These are phyloP conservation scores for Keiferia lycopersicella DNA, from an alignment of 2,888 invertebrate genomes.

Conservation along the genomic window DNA sequence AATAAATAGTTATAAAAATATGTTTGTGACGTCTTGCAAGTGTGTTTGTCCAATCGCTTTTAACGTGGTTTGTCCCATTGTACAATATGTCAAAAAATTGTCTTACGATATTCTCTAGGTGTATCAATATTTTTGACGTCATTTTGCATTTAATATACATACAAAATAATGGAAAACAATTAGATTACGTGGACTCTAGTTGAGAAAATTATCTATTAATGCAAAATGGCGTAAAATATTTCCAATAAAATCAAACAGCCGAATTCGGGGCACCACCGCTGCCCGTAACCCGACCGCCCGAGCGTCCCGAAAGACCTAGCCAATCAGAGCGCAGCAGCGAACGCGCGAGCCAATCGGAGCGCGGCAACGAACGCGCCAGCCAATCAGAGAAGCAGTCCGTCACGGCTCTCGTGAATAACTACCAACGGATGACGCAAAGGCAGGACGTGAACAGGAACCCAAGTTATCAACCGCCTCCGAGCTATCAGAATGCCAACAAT, in stretches of 20 bases:
- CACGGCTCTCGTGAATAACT: conserved; percentile 68
- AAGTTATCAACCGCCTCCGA: conserved; percentile 31
- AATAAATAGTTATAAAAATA: neutral
- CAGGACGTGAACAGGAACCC: conserved; percentile 52
- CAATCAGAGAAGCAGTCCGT: conserved; percentile 55
- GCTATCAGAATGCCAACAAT: conserved; percentile 42
- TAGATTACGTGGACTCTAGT: too few relatives aligned
- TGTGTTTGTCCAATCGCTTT: neutral
- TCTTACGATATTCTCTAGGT: neutral
- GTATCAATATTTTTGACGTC: neutral
- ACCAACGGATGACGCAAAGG: conserved; percentile 62
- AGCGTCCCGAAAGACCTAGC: conserved; percentile 41
- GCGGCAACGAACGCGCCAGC: conserved; percentile 5
- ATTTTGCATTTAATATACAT: too few relatives aligned
- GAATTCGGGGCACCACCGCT: conserved; percentile 60
- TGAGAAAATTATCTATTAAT: neutral
- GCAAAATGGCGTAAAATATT: neutral
- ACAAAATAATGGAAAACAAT: too few relatives aligned
- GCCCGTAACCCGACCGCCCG: conserved; percentile 58
- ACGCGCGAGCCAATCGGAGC: conserved; percentile 28
- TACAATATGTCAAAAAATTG: too few relatives aligned
- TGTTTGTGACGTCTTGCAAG: neutral
- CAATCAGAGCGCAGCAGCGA: conserved; percentile 35
- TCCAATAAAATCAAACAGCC: conserved; percentile 36
- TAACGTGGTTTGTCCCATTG: neutral